phyloP scores from a whole-genome alignment of 2,888 invertebrate species.

The Acrobeloides nanus region DNA sequence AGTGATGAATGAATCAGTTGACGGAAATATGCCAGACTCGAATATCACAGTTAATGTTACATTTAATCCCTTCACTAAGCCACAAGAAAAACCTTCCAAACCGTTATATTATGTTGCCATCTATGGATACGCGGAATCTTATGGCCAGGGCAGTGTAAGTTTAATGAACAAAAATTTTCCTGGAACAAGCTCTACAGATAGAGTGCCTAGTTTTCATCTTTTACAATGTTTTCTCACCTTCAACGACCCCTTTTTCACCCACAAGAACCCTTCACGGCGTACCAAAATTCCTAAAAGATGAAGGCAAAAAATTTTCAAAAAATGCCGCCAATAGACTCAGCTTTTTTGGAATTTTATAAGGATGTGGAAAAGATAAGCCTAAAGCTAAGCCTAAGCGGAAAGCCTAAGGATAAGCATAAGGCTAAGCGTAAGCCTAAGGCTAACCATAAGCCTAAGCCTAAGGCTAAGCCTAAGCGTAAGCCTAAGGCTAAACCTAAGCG shows the following conservation, averaged over 20 bases:
- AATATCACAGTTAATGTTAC: conserved; percentile 38
- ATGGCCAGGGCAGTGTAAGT: neutral
- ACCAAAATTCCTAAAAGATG: neutral
- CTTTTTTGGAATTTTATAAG: conserved; percentile 1
- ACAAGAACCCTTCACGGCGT: neutral
- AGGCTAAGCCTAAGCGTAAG: no score
- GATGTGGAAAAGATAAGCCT: neutral
- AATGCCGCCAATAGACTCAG: neutral
- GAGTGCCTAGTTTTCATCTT: conserved; percentile 3
- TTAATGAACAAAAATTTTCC: conserved; percentile 11
- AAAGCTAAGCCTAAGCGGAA: neutral
- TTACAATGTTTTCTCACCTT: neutral
- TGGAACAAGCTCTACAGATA: neutral
- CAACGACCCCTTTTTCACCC: neutral
- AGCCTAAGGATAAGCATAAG: neutral
- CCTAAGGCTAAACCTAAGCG: no score
- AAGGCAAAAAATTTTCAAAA: neutral
- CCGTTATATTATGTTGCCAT: conserved; percentile 39
- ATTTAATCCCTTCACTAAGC: conserved; percentile 27
- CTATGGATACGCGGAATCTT: conserved; percentile 33
- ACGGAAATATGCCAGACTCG: conserved; percentile 20
- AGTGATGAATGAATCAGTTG: conserved; percentile 13
- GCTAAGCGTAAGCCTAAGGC: neutral
- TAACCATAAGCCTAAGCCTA: no score
- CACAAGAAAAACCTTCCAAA: no score